Evolutionary conservation across 1,140 invertebrate genomes (phyloP).

Genomic region (Sarcophaga peregrina): DNA sequence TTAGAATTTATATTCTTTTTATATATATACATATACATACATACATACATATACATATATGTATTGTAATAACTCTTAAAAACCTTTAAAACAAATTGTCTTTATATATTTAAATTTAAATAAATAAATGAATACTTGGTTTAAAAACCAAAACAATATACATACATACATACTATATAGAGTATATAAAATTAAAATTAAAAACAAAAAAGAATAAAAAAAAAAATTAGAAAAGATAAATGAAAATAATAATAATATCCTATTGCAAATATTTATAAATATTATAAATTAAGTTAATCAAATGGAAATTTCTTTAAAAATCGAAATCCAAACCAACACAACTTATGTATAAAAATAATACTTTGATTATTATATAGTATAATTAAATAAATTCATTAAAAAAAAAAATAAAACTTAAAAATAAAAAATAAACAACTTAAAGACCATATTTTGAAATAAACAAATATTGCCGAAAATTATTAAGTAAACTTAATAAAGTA

Average conservation of each 20-base stretch:
- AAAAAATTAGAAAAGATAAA: not conserved
- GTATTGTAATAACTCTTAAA: not conserved
- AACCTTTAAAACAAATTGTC: not conserved
- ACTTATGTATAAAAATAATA: not conserved
- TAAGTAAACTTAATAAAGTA: not conserved
- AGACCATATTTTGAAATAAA: not conserved
- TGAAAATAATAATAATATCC: too few relatives aligned
- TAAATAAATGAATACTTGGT: constrained; percentile 39
- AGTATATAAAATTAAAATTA: not conserved
- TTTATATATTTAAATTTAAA: not conserved
- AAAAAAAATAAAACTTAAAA: constrained; percentile 1
- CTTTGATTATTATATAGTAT: not conserved
- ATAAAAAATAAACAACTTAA: not conserved
- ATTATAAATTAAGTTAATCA: too few relatives aligned
- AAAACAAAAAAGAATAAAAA: not conserved
- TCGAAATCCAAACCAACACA: not conserved
- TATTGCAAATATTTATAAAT: too few relatives aligned
- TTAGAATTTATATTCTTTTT: constrained; percentile 23
- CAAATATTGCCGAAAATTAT: constrained; percentile 18
- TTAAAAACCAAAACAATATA: constrained; percentile 32
- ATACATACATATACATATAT: too few relatives aligned
- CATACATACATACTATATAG: not conserved
- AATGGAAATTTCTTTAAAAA: constrained; percentile 2
- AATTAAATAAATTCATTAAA: not conserved
- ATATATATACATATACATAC: too few relatives aligned